Percentiles rank a stretch among this genome's conserved stretches.
These are phyloP conservation scores for Okapia johnstoni DNA, from an alignment of 2,113 vertebrate species.

Conservation along the genomic window DNA sequence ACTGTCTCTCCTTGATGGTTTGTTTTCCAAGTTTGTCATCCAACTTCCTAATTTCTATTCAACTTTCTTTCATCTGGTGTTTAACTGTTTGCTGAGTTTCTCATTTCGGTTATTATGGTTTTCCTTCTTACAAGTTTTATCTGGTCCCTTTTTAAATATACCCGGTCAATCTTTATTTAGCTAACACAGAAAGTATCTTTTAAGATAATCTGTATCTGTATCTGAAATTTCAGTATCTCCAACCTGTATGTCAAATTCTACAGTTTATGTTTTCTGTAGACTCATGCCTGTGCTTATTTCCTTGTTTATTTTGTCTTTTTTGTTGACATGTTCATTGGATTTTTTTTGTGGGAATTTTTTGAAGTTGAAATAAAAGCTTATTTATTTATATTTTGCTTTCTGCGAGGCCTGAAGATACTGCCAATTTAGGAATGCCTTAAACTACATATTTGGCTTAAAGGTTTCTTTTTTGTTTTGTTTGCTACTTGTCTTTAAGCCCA, in stretches of 20 bases:
- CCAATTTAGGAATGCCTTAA: background rate
- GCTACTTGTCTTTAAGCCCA: background rate
- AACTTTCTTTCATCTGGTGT: background rate
- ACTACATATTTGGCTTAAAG: background rate
- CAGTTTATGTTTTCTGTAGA: background rate
- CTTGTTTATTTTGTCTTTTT: background rate
- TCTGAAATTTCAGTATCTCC: background rate
- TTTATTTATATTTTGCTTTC: background rate
- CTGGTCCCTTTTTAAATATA: background rate
- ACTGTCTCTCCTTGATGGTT: background rate
- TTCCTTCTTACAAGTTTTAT: background rate
- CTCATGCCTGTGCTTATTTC: background rate
- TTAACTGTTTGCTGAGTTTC: background rate
- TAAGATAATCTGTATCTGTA: background rate
- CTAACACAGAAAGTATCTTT: background rate
- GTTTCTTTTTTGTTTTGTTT: background rate
- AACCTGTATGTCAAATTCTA: background rate
- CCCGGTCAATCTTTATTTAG: background rate
- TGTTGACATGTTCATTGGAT: background rate
- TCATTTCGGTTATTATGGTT: background rate
- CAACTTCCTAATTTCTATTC: background rate
- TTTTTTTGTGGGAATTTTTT: background rate
- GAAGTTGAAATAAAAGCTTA: background rate
- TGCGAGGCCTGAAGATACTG: background rate
- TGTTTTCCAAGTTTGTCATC: background rate